Conservation (phyloP, 2,888 invertebrate genomes). For the Coecobrya sp. region DNA sequence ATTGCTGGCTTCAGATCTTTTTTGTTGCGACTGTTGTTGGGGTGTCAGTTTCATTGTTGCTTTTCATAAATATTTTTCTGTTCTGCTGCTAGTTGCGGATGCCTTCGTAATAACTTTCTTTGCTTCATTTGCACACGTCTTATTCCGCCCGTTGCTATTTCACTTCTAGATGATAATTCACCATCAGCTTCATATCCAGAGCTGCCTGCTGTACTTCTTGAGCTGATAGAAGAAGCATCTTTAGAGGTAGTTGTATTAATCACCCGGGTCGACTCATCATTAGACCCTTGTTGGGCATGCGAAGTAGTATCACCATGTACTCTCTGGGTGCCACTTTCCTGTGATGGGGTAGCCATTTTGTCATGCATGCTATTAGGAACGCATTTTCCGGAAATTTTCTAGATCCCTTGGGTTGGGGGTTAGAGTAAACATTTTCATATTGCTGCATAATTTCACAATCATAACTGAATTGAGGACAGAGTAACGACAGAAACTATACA, state of each 20-base stretch:
- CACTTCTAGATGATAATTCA: conserved; percentile 42
- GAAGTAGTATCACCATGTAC: too few relatives aligned
- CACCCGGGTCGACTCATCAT: neutral
- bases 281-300: neutral
- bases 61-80: neutral
- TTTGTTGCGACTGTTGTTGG: neutral
- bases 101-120: neutral
- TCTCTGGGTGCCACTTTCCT: too few relatives aligned
- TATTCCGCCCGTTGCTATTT: neutral
- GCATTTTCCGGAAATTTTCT: too few relatives aligned
- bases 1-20: too few relatives aligned
- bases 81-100: neutral
- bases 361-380: too few relatives aligned
- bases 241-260: neutral
- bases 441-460: too few relatives aligned
- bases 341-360: neutral
- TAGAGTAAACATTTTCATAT: too few relatives aligned
- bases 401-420: too few relatives aligned
- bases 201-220: conserved; percentile 11
- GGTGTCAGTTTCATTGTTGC: neutral
- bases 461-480: too few relatives aligned
- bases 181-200: conserved; percentile 70
- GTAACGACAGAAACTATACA: too few relatives aligned
- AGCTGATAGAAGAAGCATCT: neutral
- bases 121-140: neutral